These are phyloP conservation scores for Ditylenchus dipsaci DNA, from an alignment of 1,140 invertebrate genomes.

Conservation along the genomic window DNA sequence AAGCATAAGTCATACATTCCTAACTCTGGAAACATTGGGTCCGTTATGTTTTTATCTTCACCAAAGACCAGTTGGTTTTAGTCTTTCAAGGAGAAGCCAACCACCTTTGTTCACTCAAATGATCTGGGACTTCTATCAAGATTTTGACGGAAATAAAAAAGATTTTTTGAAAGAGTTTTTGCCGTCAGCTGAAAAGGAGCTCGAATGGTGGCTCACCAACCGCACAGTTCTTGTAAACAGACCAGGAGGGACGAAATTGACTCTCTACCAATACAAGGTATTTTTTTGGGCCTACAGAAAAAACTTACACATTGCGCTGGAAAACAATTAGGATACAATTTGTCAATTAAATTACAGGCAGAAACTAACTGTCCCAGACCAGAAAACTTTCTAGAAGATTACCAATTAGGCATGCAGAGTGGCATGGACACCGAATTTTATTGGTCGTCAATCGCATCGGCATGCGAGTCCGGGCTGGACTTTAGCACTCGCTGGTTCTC, in stretches of 20 bases:
- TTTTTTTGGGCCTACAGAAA: too few relatives aligned
- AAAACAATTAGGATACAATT: not conserved
- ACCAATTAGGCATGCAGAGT: constrained; percentile 22
- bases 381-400: constrained; percentile 38
- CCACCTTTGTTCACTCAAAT: constrained; percentile 77
- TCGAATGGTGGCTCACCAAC: constrained; percentile 46
- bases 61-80: not conserved
- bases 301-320: too few relatives aligned
- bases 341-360: constrained; percentile 13
- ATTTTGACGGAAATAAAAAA: constrained; percentile 69
- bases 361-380: constrained; percentile 34
- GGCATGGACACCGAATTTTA: not conserved
- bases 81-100: constrained; percentile 67
- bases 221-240: constrained; percentile 18
- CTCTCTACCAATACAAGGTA: constrained; percentile 27
- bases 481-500: constrained; percentile 88
- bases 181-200: constrained; percentile 45
- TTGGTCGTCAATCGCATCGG: constrained; percentile 37
- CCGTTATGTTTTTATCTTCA: not conserved
- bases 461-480: constrained; percentile 39
- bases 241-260: not conserved
- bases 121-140: constrained; percentile 70
- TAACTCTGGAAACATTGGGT: constrained; percentile 82
- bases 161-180: constrained; percentile 41
- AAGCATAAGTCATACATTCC: constrained; percentile 71